phyloP scores from a whole-genome alignment of 92 coral and sea anemone genomes.

The Epizoanthus fatuus region DNA sequence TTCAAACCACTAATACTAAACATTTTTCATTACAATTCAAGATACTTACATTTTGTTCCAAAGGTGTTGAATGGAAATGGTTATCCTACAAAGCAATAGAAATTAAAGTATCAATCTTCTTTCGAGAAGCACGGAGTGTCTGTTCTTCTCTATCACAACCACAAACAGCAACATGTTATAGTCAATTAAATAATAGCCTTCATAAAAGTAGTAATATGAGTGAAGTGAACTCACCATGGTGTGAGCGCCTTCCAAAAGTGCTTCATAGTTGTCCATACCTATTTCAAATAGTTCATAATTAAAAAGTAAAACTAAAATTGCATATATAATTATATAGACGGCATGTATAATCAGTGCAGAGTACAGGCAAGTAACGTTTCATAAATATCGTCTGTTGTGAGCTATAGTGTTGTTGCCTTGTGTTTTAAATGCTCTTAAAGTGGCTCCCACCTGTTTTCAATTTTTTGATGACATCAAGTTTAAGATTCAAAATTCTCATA shows the following conservation, averaged over 20 bases:
- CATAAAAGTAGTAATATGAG: too few relatives aligned
- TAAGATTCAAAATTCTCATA: too few relatives aligned
- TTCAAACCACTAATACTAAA: too few relatives aligned
- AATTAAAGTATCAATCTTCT: background rate
- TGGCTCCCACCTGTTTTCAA: too few relatives aligned
- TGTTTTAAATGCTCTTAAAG: too few relatives aligned
- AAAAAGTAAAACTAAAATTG: background rate
- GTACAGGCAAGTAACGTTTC: too few relatives aligned
- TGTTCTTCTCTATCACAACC: background rate
- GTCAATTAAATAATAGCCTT: too few relatives aligned
- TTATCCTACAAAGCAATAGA: slow-evolving; percentile 72
- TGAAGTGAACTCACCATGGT: slow-evolving; percentile 78
- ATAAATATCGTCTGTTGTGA: too few relatives aligned
- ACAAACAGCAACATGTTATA: background rate
- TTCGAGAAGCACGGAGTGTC: background rate
- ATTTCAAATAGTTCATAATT: background rate
- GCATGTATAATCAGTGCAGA: too few relatives aligned
- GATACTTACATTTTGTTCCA: slow-evolving; percentile 90
- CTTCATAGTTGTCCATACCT: slow-evolving; percentile 98
- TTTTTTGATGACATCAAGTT: too few relatives aligned
- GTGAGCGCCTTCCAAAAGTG: slow-evolving; percentile 94
- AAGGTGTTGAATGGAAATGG: slow-evolving; percentile 82
- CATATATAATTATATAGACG: too few relatives aligned
- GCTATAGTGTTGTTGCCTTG: too few relatives aligned
- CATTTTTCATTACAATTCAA: background rate